Conservation (phyloP, 92 coral and sea anemone genomes). For the Scolanthus callimorphus region DNA sequence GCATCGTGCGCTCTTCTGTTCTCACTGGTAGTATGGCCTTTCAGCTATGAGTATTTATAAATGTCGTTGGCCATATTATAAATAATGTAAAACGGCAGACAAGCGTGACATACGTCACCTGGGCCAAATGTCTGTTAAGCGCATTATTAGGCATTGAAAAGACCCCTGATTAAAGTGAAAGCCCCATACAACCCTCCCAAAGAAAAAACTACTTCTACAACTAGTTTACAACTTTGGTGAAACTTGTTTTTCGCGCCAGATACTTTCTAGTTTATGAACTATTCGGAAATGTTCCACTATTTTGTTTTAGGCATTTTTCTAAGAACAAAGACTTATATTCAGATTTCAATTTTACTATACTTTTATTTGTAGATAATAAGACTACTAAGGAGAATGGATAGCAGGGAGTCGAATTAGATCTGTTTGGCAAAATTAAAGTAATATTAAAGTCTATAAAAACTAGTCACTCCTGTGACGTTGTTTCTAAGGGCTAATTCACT, state of each 20-base stretch:
- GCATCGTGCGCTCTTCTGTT: conserved; percentile 95
- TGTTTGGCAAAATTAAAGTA: background rate
- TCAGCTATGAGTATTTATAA: conserved; percentile 90
- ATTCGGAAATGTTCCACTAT: too few relatives aligned
- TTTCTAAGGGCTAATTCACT: background rate
- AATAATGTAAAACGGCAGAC: conserved; percentile 99
- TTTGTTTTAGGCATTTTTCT: too few relatives aligned
- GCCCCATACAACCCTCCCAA: conserved; percentile 57
- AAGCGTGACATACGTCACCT: conserved; percentile 99
- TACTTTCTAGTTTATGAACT: too few relatives aligned
- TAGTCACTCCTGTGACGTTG: background rate
- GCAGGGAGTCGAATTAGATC: too few relatives aligned
- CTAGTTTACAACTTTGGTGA: too few relatives aligned
- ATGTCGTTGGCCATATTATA: conserved; percentile 70
- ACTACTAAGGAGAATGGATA: background rate
- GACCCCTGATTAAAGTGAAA: conserved; percentile 89
- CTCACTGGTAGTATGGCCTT: conserved; percentile 69
- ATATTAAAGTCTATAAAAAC: background rate
- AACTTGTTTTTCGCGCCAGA: too few relatives aligned
- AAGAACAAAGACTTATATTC: too few relatives aligned
- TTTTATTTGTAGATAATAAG: background rate
- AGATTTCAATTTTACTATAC: background rate
- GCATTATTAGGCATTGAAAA: conserved; percentile 92
- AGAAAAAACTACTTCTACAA: background rate
- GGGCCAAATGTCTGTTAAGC: conserved; percentile 86